phyloP scores from a whole-genome alignment of 2,888 invertebrate species.

The Unio delphinus region DNA sequence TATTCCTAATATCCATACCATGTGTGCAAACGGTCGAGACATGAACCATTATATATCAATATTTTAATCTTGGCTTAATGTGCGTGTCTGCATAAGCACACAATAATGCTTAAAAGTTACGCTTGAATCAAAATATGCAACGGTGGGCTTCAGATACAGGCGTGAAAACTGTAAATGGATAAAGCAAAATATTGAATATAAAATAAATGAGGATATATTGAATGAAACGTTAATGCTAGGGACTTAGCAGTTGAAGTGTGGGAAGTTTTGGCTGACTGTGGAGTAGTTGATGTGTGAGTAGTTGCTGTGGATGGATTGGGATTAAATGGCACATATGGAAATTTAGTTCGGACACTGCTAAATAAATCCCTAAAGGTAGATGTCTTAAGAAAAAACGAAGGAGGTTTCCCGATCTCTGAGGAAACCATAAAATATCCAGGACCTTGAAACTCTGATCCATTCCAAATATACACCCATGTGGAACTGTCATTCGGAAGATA shows the following conservation, averaged over 20 bases:
- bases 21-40: too few relatives aligned
- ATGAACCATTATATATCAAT: too few relatives aligned
- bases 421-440: constrained; percentile 31
- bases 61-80: too few relatives aligned
- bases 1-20: too few relatives aligned
- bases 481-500: constrained; percentile 48
- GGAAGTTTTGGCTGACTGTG: background rate
- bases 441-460: constrained; percentile 24
- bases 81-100: too few relatives aligned
- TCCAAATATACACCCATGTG: constrained; percentile 58
- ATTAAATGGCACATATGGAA: constrained; percentile 16
- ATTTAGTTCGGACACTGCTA: constrained; percentile 19
- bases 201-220: background rate
- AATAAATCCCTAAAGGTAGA: constrained; percentile 40
- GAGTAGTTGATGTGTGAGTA: background rate
- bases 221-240: background rate
- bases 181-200: background rate
- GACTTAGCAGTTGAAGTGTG: background rate
- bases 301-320: constrained; percentile 4
- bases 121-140: too few relatives aligned
- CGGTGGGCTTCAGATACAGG: background rate
- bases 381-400: constrained; percentile 57
- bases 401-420: constrained; percentile 58
- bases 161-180: background rate
- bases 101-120: too few relatives aligned